Conservation (phyloP, 2,888 invertebrate genomes). For the Epirrhoe tristata region DNA sequence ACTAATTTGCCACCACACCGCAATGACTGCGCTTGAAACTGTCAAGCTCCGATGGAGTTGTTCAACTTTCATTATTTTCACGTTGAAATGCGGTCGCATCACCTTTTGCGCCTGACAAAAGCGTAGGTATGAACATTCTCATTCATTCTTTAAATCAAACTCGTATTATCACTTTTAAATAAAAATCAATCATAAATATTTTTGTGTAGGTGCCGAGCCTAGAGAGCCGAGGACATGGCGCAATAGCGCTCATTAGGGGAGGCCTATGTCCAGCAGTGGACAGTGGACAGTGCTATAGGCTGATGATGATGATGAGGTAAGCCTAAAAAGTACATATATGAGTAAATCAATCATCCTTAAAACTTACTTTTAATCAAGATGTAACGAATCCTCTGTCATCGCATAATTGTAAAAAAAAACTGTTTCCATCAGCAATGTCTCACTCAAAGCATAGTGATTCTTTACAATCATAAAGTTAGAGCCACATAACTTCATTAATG, state of each 20-base stretch:
- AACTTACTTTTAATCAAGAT: not conserved
- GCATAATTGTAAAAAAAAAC: not conserved
- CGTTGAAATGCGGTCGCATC: conserved; percentile 18
- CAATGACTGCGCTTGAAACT: conserved; percentile 47
- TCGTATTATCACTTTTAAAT: not conserved
- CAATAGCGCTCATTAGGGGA: too few species aligned
- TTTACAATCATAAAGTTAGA: conserved; percentile 52
- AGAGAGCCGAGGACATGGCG: too few species aligned
- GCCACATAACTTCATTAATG: conserved; percentile 69
- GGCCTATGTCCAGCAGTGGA: too few species aligned
- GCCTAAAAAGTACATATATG: too few species aligned
- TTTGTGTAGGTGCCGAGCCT: too few species aligned
- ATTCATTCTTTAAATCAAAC: not conserved
- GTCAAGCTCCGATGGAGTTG: conserved; percentile 35
- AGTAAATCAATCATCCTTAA: too few species aligned
- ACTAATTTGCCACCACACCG: conserved; percentile 67
- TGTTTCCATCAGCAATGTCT: not conserved
- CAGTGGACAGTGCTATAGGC: not conserved
- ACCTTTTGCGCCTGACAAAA: conserved; percentile 17
- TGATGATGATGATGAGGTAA: too few species aligned
- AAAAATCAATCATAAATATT: not conserved
- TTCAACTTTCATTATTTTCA: conserved; percentile 35
- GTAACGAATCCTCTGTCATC: not conserved
- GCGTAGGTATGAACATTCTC: not conserved
- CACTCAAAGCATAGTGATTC: conserved; percentile 55